Conservation (phyloP, 2,113 vertebrate genomes). For the Indicator indicator region DNA sequence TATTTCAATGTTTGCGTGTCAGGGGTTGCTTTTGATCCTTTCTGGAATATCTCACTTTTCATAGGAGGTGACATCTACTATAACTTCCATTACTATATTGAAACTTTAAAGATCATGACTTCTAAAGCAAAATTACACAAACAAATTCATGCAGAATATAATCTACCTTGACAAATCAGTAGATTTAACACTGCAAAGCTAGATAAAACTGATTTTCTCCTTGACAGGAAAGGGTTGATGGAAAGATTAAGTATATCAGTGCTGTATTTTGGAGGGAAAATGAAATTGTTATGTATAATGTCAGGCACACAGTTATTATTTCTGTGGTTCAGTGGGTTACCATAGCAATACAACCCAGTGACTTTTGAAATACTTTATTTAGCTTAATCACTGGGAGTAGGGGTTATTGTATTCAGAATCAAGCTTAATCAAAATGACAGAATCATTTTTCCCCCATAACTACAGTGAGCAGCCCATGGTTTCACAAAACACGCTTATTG, state of each 20-base stretch:
- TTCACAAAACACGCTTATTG: not conserved
- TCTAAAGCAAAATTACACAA: not conserved
- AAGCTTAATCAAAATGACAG: slow-evolving; percentile 18
- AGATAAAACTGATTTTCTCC: not conserved
- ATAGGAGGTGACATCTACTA: not conserved
- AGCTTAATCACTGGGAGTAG: not conserved
- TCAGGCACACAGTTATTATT: slow-evolving; percentile 30
- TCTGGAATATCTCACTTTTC: not conserved
- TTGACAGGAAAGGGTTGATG: not conserved
- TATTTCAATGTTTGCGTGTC: not conserved
- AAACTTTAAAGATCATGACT: not conserved
- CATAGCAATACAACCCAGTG: slow-evolving; percentile 51
- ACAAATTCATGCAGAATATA: not conserved
- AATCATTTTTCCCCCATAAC: not conserved
- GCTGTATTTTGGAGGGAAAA: slow-evolving; percentile 36
- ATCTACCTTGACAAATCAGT: not conserved
- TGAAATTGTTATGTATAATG: not conserved
- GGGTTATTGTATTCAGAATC: slow-evolving; percentile 27
- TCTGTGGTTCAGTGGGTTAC: slow-evolving; percentile 50
- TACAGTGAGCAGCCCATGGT: not conserved
- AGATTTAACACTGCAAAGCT: not conserved
- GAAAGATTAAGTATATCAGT: not conserved
- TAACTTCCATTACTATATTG: not conserved
- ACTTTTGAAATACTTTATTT: slow-evolving; percentile 54
- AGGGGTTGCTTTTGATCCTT: not conserved